Evolutionary conservation across 2,113 vertebrate genomes (phyloP).

Genomic region (Centropus unirufus): DNA sequence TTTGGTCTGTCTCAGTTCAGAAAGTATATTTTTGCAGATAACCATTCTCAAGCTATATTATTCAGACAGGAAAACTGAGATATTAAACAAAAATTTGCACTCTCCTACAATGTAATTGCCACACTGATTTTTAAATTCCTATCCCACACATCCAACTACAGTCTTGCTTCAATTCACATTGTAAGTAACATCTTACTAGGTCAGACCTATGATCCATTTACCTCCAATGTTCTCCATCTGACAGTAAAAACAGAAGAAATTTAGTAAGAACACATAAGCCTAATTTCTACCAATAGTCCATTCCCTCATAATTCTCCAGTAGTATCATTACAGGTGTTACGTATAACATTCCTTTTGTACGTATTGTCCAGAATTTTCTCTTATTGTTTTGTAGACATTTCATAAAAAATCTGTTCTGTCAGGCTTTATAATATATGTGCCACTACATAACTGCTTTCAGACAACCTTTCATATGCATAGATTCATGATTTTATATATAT

Average conservation of each 20-base stretch:
- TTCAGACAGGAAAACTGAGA: not conserved
- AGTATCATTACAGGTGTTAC: not conserved
- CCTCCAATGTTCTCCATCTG: not conserved
- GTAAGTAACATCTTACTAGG: not conserved
- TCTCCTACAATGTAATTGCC: not conserved
- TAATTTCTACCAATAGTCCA: not conserved
- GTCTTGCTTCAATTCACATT: not conserved
- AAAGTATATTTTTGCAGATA: not conserved
- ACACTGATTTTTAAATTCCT: not conserved
- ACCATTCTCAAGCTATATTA: not conserved
- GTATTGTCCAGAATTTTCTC: not conserved
- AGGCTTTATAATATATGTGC: not conserved
- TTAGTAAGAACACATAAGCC: not conserved
- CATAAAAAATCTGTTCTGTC: not conserved
- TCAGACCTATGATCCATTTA: not conserved
- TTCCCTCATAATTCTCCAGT: not conserved
- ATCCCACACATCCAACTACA: not conserved
- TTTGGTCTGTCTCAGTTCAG: not conserved
- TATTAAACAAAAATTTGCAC: not conserved
- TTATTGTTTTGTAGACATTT: not conserved
- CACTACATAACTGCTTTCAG: not conserved
- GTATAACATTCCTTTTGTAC: not conserved
- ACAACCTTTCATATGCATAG: not conserved
- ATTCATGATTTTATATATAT: rapidly evolving
- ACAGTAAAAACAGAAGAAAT: not conserved